These are phyloP conservation scores for Prorops nasuta DNA, from an alignment of 1,140 invertebrate species.

Conservation along the genomic window DNA sequence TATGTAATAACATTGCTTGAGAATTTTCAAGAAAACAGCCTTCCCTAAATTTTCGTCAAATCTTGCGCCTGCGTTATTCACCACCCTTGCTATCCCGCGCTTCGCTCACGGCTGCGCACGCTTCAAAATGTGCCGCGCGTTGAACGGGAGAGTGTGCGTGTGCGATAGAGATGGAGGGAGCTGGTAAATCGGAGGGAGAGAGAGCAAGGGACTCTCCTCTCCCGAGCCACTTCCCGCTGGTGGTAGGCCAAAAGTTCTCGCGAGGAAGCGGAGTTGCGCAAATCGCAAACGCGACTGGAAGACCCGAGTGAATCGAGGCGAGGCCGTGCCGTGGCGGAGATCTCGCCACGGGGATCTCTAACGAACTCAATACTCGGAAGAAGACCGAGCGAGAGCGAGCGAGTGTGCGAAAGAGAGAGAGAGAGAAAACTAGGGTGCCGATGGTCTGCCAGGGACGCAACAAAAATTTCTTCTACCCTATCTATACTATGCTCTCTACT, in stretches of 20 bases:
- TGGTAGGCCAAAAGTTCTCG: constrained; percentile 10
- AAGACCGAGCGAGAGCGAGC: constrained; percentile 14
- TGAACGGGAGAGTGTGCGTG: background rate
- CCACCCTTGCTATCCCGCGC: too few species aligned
- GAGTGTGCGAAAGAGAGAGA: constrained; percentile 4
- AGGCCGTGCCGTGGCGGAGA: constrained; percentile 43
- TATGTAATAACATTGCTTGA: too few species aligned
- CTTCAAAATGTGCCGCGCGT: background rate
- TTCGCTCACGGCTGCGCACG: too few species aligned
- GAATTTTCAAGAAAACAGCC: too few species aligned
- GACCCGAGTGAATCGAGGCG: constrained; percentile 22
- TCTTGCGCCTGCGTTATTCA: too few species aligned
- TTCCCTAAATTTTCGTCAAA: too few species aligned
- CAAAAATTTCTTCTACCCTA: too few species aligned
- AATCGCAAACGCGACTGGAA: constrained; percentile 12
- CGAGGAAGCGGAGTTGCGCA: background rate
- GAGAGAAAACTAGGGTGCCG: too few species aligned
- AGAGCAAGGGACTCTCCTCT: background rate
- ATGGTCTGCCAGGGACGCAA: too few species aligned
- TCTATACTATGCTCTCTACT: too few species aligned
- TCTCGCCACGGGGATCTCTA: constrained; percentile 52
- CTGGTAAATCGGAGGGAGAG: background rate
- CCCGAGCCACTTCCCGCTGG: background rate
- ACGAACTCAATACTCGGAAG: constrained; percentile 50
- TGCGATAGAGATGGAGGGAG: constrained; percentile 7